These are phyloP conservation scores for Melozone crissalis DNA, from an alignment of 2,113 vertebrate species.

Conservation along the genomic window DNA sequence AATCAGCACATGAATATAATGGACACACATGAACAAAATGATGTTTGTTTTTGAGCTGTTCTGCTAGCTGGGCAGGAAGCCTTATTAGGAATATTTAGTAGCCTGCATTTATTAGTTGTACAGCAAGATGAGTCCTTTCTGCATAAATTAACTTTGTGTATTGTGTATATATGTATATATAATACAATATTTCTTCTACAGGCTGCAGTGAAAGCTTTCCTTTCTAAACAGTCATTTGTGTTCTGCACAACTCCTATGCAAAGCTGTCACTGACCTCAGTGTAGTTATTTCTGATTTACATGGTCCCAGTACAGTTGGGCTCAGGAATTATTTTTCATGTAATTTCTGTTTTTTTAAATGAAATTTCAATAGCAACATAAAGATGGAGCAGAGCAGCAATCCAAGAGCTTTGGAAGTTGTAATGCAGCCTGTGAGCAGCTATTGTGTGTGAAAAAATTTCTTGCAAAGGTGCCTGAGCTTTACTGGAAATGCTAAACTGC, in stretches of 20 bases:
- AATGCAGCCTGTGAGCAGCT: neutral
- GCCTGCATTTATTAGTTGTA: neutral
- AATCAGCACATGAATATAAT: slow-evolving; percentile 16
- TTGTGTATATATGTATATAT: neutral
- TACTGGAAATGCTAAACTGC: neutral
- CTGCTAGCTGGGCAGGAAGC: neutral
- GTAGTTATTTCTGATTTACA: neutral
- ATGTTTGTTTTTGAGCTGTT: slow-evolving; percentile 43
- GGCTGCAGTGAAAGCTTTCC: neutral
- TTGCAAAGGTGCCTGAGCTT: neutral
- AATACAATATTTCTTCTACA: neutral
- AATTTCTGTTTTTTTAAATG: neutral
- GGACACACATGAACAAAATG: slow-evolving; percentile 26
- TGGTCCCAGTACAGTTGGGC: neutral
- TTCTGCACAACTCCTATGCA: neutral
- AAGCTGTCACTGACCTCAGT: neutral
- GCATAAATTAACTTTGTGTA: neutral
- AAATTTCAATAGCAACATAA: neutral
- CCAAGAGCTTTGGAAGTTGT: neutral
- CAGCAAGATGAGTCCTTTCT: neutral
- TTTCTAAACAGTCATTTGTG: neutral
- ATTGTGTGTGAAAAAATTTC: neutral
- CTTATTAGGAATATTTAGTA: slow-evolving; percentile 32
- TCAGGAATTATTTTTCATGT: neutral
- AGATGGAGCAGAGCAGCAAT: slow-evolving; percentile 5